Conservation (phyloP, 2,888 invertebrate genomes). For the Eupithecia centaureata region DNA sequence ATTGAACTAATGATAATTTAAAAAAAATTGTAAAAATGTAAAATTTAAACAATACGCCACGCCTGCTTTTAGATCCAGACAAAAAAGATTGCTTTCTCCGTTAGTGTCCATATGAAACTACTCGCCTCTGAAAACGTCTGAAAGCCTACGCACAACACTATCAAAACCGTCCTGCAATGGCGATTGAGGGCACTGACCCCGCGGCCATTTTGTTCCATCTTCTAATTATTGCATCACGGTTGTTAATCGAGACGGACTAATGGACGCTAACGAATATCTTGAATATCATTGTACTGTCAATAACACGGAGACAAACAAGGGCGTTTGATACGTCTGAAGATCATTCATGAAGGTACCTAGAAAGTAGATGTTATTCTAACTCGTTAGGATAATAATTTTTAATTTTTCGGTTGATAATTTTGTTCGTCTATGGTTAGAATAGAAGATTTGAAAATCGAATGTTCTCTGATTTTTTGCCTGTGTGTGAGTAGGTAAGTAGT, state of each 20-base stretch:
- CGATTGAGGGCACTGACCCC: slow-evolving; percentile 51
- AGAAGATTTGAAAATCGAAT: no score
- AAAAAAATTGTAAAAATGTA: background rate
- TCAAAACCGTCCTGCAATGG: slow-evolving; percentile 44
- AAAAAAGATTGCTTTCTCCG: background rate
- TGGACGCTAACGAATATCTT: slow-evolving; percentile 29
- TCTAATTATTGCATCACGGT: slow-evolving; percentile 68
- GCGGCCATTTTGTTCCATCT: slow-evolving; percentile 67
- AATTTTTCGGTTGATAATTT: no score
- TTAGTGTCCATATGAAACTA: background rate
- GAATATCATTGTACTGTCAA: slow-evolving; percentile 29
- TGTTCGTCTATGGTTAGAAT: no score
- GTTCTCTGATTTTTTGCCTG: no score
- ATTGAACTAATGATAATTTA: no score
- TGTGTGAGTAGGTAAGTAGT: no score
- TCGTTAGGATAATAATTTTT: no score
- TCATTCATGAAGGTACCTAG: slow-evolving; percentile 3
- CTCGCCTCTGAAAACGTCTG: background rate
- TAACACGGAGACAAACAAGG: slow-evolving; percentile 26
- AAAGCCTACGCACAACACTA: slow-evolving; percentile 15
- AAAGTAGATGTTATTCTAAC: background rate
- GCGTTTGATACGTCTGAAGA: slow-evolving; percentile 21
- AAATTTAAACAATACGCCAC: no score
- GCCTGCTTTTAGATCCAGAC: background rate
- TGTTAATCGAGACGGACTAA: slow-evolving; percentile 42